Evolutionary conservation across 2,797 vertebrate genomes (phyloP).

Genomic region (Molothrus ater): DNA sequence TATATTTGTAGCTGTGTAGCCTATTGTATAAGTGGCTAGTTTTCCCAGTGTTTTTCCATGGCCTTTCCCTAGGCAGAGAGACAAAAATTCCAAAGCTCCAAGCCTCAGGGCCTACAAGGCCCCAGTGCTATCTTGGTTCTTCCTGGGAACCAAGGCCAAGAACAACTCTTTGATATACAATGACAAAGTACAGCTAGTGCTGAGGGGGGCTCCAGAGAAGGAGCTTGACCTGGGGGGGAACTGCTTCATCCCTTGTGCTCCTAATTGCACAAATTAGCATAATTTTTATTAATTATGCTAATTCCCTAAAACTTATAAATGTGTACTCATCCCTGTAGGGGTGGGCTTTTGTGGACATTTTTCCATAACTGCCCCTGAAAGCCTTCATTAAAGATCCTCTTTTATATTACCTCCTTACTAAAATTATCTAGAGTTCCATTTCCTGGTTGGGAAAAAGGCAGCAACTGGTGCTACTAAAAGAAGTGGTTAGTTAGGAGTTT

Average conservation of each 20-base stretch:
- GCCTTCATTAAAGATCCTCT: background rate
- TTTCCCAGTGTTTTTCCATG: background rate
- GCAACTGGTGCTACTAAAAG: background rate
- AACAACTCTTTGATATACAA: background rate
- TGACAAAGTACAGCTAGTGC: background rate
- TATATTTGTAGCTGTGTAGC: background rate
- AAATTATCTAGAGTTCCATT: background rate
- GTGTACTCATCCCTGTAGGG: background rate
- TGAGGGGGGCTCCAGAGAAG: background rate
- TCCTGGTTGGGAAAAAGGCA: background rate
- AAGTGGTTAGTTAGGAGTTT: background rate
- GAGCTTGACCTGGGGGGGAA: rapidly evolving
- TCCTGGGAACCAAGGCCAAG: rapidly evolving
- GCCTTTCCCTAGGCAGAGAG: background rate
- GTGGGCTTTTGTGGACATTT: background rate
- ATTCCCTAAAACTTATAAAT: background rate
- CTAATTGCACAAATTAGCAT: background rate
- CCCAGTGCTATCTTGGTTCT: background rate
- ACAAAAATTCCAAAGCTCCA: background rate
- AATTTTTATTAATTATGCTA: background rate
- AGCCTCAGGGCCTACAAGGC: rapidly evolving
- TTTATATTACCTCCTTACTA: background rate
- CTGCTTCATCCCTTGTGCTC: background rate
- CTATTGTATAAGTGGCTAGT: too few species aligned
- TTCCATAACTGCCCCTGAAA: background rate